Percentiles rank a stretch among this genome's conserved stretches.
Evolutionary conservation across 1,140 invertebrate genomes (phyloP).

Genomic region (Cydia fagiglandana): DNA sequence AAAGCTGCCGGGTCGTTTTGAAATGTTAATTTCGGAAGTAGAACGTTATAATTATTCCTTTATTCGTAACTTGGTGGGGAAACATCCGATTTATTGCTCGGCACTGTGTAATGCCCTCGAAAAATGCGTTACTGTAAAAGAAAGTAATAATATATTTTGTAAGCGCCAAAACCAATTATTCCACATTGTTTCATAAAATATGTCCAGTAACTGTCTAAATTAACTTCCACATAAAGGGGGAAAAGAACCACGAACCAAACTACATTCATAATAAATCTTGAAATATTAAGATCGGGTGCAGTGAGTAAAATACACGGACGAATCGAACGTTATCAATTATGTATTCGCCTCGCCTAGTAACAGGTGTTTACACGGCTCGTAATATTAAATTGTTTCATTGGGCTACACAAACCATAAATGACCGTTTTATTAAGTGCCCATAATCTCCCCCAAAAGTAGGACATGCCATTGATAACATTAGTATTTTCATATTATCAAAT

Average conservation of each 20-base stretch:
- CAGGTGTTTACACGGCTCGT: conserved; percentile 17
- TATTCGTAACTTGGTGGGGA: conserved; percentile 9
- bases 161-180: too few relatives aligned
- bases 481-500: too few relatives aligned
- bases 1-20: conserved; percentile 43
- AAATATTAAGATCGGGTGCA: conserved; percentile 12
- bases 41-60: conserved; percentile 32
- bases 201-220: too few relatives aligned
- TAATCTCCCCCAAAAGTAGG: background rate
- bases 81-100: conserved; percentile 4
- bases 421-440: background rate
- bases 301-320: background rate
- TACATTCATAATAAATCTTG: background rate
- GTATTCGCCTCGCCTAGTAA: conserved; percentile 11
- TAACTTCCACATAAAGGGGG: too few relatives aligned
- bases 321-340: conserved; percentile 17
- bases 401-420: background rate
- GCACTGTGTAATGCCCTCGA: background rate
- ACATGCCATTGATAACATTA: background rate
- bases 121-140: background rate
- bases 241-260: background rate
- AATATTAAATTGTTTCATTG: conserved; percentile 1
- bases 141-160: background rate
- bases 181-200: too few relatives aligned
- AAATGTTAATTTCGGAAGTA: conserved; percentile 42